Base-by-base conservation (phyloP, 1,140 invertebrate species). In the Goniozus legneri region DNA sequence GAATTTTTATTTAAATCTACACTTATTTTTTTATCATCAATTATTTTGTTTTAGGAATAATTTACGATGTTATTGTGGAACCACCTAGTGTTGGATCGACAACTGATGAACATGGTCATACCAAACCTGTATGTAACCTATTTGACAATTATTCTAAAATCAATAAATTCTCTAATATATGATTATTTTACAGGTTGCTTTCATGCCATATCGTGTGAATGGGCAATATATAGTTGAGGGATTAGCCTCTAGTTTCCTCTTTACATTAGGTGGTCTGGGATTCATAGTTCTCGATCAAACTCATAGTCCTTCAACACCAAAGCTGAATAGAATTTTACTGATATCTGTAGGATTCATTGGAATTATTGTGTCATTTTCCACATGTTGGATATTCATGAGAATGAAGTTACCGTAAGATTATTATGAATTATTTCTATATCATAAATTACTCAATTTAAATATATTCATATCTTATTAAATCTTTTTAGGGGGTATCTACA, bases 181-280 rank as follows among this genome's bases (percentile, higher is more conserved):
- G 34, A 27, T 44, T 42, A 43, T 47, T 44, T 40, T 57, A 24
- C 62, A 90, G 88, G 89, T 98, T 10, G 95, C 95, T 2, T 98
- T 98, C 69, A 97, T 98, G 94, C 94, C 95, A 1, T 97, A 97
- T 70, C 78, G 96, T 59, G 94, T 98, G 0, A 98, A 98, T 78
- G 96, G 95, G 0, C 95, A 98, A 71, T 98, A 98, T 66, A 98
- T 98, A 30, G 96, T 98, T 91, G 95, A 98, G 80, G 96, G 96
- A 1, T 75, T 98, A 44, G 95, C 95, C 10, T 93, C 94, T 18
- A 95, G 92, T 74, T 98, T 98, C 65, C 79, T 98, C 3, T 98
- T 98, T 72, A 94, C 92, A 0, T 78, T 97, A 32, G 95, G 96
- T 36, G 95, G 95, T 2, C 74, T 98, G 20, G 97, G 97, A 3